phyloP scores from a whole-genome alignment of 2,113 vertebrate species.

The Pterocles gutturalis region DNA sequence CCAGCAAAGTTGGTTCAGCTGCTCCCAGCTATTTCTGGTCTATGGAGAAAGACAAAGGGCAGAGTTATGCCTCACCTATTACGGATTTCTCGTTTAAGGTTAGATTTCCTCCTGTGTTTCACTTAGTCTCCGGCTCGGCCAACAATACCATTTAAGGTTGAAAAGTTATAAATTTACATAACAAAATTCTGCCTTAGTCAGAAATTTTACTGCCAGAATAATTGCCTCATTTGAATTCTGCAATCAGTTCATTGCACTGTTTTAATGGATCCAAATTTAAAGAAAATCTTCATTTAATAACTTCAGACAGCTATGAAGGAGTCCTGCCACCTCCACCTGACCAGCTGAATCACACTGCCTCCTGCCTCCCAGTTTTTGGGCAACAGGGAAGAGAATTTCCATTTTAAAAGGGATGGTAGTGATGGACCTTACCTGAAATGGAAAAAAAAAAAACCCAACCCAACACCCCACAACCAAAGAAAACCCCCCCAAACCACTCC shows the following conservation, averaged over 20 bases:
- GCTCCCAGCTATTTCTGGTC: constrained; percentile 40
- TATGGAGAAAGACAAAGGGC: constrained; percentile 36
- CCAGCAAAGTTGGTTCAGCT: constrained; percentile 50
- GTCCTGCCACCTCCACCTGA: background rate
- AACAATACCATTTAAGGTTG: constrained; percentile 49
- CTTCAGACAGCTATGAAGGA: background rate
- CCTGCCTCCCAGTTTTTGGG: background rate
- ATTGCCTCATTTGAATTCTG: constrained; percentile 59
- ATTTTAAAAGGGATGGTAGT: background rate
- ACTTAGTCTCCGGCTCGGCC: background rate
- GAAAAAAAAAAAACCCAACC: background rate
- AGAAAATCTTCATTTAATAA: background rate
- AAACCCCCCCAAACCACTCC: background rate
- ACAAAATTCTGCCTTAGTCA: constrained; percentile 61
- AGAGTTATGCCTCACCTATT: constrained; percentile 35
- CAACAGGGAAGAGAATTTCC: background rate
- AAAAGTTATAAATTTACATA: constrained; percentile 59
- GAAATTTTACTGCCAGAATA: constrained; percentile 58
- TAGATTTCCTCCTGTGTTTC: constrained; percentile 14
- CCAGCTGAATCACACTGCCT: background rate
- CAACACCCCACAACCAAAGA: too few relatives aligned
- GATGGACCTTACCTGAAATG: background rate
- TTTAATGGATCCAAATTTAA: constrained; percentile 14
- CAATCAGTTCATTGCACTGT: background rate
- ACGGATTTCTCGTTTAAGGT: constrained; percentile 23